Base-by-base conservation (phyloP, 2,888 invertebrate species). In the Odontocolon sp. region DNA sequence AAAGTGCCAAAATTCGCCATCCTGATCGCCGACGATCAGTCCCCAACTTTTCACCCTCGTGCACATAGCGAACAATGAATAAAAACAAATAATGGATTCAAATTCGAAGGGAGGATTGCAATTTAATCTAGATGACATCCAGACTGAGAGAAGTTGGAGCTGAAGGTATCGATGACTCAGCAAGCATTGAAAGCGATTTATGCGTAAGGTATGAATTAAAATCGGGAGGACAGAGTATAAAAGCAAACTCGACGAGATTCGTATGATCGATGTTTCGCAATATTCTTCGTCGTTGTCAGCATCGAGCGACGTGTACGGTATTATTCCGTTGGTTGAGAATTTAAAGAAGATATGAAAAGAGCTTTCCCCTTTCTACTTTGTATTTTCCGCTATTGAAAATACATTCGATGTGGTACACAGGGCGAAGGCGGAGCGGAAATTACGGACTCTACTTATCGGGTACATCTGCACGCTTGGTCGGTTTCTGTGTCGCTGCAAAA, bases 231-330 rank as follows among this genome's bases (percentile, higher is more conserved):
- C 23, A 47, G 56, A 31, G 31, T 40, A 42, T 31, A 64, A 71
- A 71, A 67, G 56, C 33, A 40, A 54, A 18, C 16, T 11, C 18
- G 11, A 6, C 26, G 16, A 52, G 28, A 69, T 33, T 50, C 38
- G 38, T 6, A 14, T 72, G 68, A 77, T 77, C 68, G 72, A 77
- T 77, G 68, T 57, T 68, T 68, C 33, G 72, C 68, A 72, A 72
- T 72, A 77, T 77, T 72, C 77, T 33, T 52, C 42, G 23, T 16
- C 57, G 28, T 64, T 33, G 45, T 36, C 18, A 69, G 16, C 23
- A 14, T 50, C 31, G 40, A 40, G 31, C 11, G 11, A 8, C n/a
- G 52, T 18, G 28, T 26, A 70, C 33, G 31, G 23, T 31, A 26
- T 66, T 54, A 16, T 42, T 50, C 47, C 9, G 33, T 33, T 16